Evolutionary conservation across 2,113 vertebrate species (phyloP), one percentile per base, ranked within the genome.

Genomic region (Ctenomys sociabilis): DNA sequence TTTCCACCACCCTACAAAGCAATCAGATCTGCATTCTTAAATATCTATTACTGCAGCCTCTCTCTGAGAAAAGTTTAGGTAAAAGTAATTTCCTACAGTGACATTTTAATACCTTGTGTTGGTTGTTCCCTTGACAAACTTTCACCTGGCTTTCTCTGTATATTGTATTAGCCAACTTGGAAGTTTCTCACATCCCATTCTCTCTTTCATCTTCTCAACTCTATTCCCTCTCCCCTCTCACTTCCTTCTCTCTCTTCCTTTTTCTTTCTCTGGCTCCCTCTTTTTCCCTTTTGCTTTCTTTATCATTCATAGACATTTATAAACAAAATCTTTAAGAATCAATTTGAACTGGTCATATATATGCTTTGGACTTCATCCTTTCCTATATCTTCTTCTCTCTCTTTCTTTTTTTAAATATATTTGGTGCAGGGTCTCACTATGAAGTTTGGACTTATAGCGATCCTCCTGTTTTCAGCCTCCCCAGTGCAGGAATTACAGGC

Each of bases 21-120:
- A 32, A 72, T 81, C 45, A 70, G 35, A 81, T 91, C 78, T 63
- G 16, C 75, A 45, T 94, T 3, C 32, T 11, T 78, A 0, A 9
- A 11, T 40, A 8, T 52, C 7, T 63, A 78, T 49, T 40, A 75
- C 13, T 45, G 21, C 37, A 73, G 24, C 19, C 32, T 86, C 40
- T 73, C 61, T 91, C 57, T 68, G 63, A 75, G 40, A 91, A 68
- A 90, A 59, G 80, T 63, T 96, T 68, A 89, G 73, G 26, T 85
- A 86, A 73, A 93, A 89, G 73, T 91, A 45, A 94, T 91, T 93
- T 78, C 73, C 57, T 84, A 61, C 80, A 93, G 73, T 84, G 87
- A 91, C 73, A 93, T 93, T 96, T 94, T 94, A 75, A 57, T 88
- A 14, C 13, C 66, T 86, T 17, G 72, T 61, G 24, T 63, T 80